Base-by-base conservation (phyloP, 2,113 vertebrate species). In the Chinchilla lanigera region DNA sequence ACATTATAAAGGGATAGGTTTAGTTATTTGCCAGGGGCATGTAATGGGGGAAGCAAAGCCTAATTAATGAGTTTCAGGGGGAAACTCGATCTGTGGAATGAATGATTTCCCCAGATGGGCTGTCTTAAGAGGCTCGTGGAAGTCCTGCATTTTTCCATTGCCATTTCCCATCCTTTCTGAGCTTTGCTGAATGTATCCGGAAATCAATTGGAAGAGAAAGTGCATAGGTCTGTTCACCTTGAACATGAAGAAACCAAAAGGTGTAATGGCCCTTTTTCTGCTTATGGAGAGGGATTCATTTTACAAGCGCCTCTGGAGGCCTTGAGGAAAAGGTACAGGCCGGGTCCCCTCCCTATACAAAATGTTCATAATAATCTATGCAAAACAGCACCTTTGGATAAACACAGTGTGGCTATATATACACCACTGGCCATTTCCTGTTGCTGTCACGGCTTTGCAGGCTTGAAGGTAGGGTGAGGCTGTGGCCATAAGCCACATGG, bases 381-480 rank as follows among this genome's bases (percentile, higher is more conserved):
- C 98, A 98, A 97, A 98, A 98, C 97, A 98, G 98, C 98, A 98
- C 98, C 98, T 98, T 77, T 95, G 98, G 98, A 98, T 98, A 98
- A 98, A 98, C 98, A 98, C 98, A 98, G 90, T 98, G 97, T 97
- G 97, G 98, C 98, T 99, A 98, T 98, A 98, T 98, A 98, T 98
- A 98, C 94, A 98, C 95, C 89, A 95, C 26, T 2, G 97, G 98
- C 98, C 97, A 69, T 98, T 99, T 99, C 98, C 98, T 99, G 99
- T 98, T 98, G 98, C 96, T 98, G 92, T 96, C 89, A 97, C 97
- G 98, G 98, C 98, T 98, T 97, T 97, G 75, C 93, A 92, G 97
- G 85, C 95, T 93, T 94, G 83, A 98, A 69, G 98, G 98, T 97
- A 98, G 98, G 83, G 93, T 85, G 97, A 98, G 98, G 98, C 98